Evolutionary conservation across 2,113 vertebrate species (phyloP), one percentile per base, ranked within the genome.

Genomic region (Ascaphus truei): DNA sequence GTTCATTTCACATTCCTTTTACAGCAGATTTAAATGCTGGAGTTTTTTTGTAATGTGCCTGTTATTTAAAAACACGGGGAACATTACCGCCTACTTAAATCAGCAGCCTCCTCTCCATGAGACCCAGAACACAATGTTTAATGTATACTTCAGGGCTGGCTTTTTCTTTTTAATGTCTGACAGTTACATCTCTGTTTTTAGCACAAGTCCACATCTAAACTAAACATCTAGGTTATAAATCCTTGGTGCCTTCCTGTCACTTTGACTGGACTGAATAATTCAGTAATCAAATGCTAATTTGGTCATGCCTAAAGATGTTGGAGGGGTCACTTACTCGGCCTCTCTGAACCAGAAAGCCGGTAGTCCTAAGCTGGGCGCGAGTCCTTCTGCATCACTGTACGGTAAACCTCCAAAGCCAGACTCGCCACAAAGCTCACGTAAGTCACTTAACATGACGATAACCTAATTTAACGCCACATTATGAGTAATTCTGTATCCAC

Each of bases 51-150:
- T n/a, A n/a, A n/a, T n/a, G n/a, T n/a, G 56, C 56, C 47, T 37
- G 67, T 71, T 71, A 52, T 51, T 23, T 41, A 37, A 29, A 68
- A 57, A 31, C 29, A 64, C 4, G 20, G 36, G 43, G 10, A 11
- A 13, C 57, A 52, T 71, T 71, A 71, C 51, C 67, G 60, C 67
- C 45, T 71, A 71, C 67, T 41, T 51, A 36, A 71, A 52, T 61
- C 56, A 61, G 34, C 56, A 34, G 27, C 31, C 33, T 27, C 59
- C 13, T 69, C 65, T 36, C 16, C 41, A 3, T 1, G 8, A 68
- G 30, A 59, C 39, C 56, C 29, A 20, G 56, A 71, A 71, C 57
- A 71, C 33, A 61, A 34, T 43, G 26, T 52, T 60, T 52, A 60
- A 61, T 61, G 67, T 41, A 71, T 22, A 59, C 26, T 37, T 61